Base-by-base conservation (phyloP, 53 echinoderm and acorn worm genomes). In the Crossaster papposus region DNA sequence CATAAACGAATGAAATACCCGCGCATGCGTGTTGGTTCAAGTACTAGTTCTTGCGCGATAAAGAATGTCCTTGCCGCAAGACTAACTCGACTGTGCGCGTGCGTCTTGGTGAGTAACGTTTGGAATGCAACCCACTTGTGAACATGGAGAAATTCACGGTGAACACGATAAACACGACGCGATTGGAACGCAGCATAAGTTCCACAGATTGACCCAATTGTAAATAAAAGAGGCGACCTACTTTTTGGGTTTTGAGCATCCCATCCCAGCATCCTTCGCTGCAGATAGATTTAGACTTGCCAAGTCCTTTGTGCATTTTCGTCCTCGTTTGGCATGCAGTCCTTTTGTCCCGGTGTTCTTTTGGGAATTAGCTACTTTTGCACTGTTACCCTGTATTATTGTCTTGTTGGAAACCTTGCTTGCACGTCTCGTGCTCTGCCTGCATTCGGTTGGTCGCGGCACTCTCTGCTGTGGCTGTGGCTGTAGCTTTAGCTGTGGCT, bases 251-350 rank as follows among this genome's bases (percentile, higher is more conserved):
- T 87, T 87, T 35, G 87, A 7, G 55, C 75, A 75, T 55, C 76
- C 87, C 35, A 58, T 9, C 15, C 62, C 77, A 8, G 54, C 33
- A 76, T 87, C 87, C 87, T 87, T 87, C 35, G n/a, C 76, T 51
- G 30, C 58, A 18, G 76, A 58, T 18, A 87, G 87, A 63, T 87
- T 87, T 22, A 87, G 62, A 62, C 77, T 77, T 14, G 76, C 77
- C 87, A 87, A 26, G 26, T 87, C 87, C 77, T 77, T 58, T 3
- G 77, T 24, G 54, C 90, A 81, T 30, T 74, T 90, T 58, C 77
- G 77, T 32, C 58, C 79, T 52, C 74, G 24, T 78, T 90, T 83
- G 50, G 76, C 77, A 62, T 77, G 55, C 29, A 83, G 37, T 33
- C 73, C 90, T 58, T 90, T 81, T 44, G 6, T 44, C 74, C 72